Base-by-base conservation (phyloP, 2,113 vertebrate genomes). In the human (Homo sapiens) region DNA sequence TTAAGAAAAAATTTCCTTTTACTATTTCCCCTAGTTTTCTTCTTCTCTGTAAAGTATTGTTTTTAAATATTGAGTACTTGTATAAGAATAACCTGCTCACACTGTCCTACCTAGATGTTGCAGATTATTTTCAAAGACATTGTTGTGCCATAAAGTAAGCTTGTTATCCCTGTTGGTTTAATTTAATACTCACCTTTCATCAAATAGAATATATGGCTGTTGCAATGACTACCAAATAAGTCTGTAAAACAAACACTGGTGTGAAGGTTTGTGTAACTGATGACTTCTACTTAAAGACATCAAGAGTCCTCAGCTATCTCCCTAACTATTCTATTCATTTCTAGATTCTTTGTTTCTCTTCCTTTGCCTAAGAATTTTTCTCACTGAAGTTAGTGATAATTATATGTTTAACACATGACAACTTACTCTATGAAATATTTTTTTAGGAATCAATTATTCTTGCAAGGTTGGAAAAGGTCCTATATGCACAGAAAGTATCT, bases 251-350 rank as follows among this genome's bases (percentile, higher is more conserved):
- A 82, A 89, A 97, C 7, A 64, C 30, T 48, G 32, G 18, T n/a
- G 35, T 55, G 57, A 70, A 97, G 83, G 80, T 88, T 83, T 91
- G 23, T 68, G 79, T 78, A 75, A 87, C 0, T 52, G 52, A 43
- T 87, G 70, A 43, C 52, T 92, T 93, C 59, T 97, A 32, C 30
- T 81, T 86, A 81, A 87, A 94, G 76, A 70, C 38, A 78, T 38
- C 91, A 73, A 75, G 12, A 64, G 43, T 38, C 45, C 80, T 94
- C 40, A 50, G 76, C 59, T 86, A 43, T 66, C 68, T 82, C 88
- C 48, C 43, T 52, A 79, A 90, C 52, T 32, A 70, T 30, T n/a
- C 50, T 3, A 1, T 10, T 97, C 20, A 93, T 90, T 91, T 72
- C 45, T 86, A n/a, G 43, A 66, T 32, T 80, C 10, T 11, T 32